Evolutionary conservation across 1,140 invertebrate genomes (phyloP), one percentile per base, ranked within the genome.

Genomic region (Leptestheria dahalacensis): DNA sequence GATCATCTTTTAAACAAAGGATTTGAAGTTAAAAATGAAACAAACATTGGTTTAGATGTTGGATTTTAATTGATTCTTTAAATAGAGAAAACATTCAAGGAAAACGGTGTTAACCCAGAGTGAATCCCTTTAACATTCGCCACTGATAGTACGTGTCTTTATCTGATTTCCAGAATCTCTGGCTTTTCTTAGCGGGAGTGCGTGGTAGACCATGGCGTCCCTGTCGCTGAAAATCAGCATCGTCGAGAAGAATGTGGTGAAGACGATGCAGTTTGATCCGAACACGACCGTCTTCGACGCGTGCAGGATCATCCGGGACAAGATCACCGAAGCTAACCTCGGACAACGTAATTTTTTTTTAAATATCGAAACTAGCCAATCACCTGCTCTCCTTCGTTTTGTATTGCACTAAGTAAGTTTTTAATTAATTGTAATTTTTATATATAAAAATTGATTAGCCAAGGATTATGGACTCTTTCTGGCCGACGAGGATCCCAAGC

Each of bases 251-350:
- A 90, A 90, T 74, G 86, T 92, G 65, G 91, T 88, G 64, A 97
- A 97, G 78, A 97, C 91, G 64, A 95, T 99, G 78, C 91, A 97
- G 74, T 97, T 99, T 73, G 90, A 97, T 73, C 88, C 92, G 12
- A 83, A 86, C 65, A 95, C 86, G 51, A 84, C 85, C 53, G 89
- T 97, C 33, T 94, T 90, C 74, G 93, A 98, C 75, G 91, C 93
- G 3, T 97, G 93, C 73, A 80, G 84, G 69, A 83, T 95, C 65
- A 96, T 99, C 66, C 76, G 91, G 63, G 94, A 98, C 71, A 96
- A 97, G 75, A 84, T 95, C 49, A 77, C 85, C 3, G 93, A 96
- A 71, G 85, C 85, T 18, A 88, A 83, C 68, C 76, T 84, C 64
- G 88, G 84, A 66, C 83, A 89, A 77, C 80, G 88, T 91, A 75